Evolutionary conservation across 2,113 vertebrate species (phyloP).

Genomic region (Ellobius talpinus): DNA sequence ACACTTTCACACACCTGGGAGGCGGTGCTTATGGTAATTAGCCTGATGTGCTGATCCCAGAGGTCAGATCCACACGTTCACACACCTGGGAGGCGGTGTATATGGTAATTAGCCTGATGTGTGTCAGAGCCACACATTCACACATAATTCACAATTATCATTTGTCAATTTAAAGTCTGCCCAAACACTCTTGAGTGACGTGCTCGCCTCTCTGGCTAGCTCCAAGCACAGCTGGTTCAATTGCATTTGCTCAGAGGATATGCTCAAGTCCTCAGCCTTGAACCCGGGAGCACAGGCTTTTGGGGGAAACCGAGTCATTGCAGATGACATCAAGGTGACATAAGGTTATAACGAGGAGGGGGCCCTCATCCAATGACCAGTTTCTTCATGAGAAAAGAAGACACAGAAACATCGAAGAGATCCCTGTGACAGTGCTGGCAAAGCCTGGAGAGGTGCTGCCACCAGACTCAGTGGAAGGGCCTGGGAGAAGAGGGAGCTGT

Average conservation of each 20-base stretch:
- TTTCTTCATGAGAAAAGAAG: not conserved
- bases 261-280: not conserved
- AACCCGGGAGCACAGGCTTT: not conserved
- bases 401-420: not conserved
- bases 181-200: not conserved
- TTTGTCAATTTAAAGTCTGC: not conserved
- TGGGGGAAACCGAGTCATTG: not conserved
- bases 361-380: not conserved
- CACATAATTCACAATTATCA: not conserved
- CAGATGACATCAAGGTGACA: no score
- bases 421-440: not conserved
- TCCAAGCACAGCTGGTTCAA: not conserved
- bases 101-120: no score
- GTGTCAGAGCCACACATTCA: fast-evolving
- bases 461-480: not conserved
- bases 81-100: no score
- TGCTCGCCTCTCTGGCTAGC: not conserved
- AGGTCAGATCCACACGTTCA: no score
- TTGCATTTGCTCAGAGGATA: not conserved
- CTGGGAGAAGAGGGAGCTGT: not conserved
- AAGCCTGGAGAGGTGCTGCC: not conserved
- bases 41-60: no score
- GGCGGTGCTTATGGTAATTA: no score
- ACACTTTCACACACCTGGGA: no score
- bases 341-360: not conserved